Percentiles rank a stretch among this genome's conserved stretches.
These are phyloP conservation scores for Eurytoma californica DNA, from an alignment of 2,888 invertebrate genomes.

Conservation along the genomic window DNA sequence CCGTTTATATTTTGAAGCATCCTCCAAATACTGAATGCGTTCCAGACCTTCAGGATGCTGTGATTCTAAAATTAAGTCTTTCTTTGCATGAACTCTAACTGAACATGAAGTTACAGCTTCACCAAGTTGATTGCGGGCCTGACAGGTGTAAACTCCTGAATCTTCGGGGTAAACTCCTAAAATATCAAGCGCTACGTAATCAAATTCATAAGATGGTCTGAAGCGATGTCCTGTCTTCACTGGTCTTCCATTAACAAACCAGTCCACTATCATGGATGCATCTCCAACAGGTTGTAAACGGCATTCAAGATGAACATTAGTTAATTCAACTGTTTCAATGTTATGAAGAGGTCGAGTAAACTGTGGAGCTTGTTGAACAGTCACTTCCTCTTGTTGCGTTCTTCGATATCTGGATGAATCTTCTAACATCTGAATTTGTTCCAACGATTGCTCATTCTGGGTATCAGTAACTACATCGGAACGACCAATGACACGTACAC, in stretches of 20 bases:
- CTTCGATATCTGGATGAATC: slow-evolving; percentile 82
- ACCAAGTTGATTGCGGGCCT: slow-evolving; percentile 95
- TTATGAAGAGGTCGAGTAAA: slow-evolving; percentile 92
- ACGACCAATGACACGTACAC: slow-evolving; percentile 85
- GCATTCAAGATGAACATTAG: slow-evolving; percentile 94
- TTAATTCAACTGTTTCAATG: slow-evolving; percentile 92
- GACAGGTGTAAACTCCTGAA: slow-evolving; percentile 96
- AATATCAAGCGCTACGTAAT: slow-evolving; percentile 96
- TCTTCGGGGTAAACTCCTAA: slow-evolving; percentile 98
- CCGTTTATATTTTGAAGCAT: slow-evolving; percentile 89
- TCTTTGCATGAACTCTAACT: slow-evolving; percentile 91
- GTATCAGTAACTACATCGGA: slow-evolving; percentile 91
- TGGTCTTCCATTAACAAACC: slow-evolving; percentile 96
- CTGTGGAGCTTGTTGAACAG: slow-evolving; percentile 89
- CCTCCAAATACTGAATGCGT: slow-evolving; percentile 94
- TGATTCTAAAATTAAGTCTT: slow-evolving; percentile 90
- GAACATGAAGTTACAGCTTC: slow-evolving; percentile 96
- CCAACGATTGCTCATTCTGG: slow-evolving; percentile 93
- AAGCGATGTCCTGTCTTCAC: slow-evolving; percentile 95
- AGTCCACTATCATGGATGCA: slow-evolving; percentile 93
- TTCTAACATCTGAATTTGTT: slow-evolving; percentile 94
- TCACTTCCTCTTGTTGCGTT: slow-evolving; percentile 87
- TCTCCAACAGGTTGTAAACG: slow-evolving; percentile 93
- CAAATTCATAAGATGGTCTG: slow-evolving; percentile 96
- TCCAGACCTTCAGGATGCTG: slow-evolving; percentile 94